Evolutionary conservation across 2,797 vertebrate species (phyloP).

Genomic region (Carapus acus): DNA sequence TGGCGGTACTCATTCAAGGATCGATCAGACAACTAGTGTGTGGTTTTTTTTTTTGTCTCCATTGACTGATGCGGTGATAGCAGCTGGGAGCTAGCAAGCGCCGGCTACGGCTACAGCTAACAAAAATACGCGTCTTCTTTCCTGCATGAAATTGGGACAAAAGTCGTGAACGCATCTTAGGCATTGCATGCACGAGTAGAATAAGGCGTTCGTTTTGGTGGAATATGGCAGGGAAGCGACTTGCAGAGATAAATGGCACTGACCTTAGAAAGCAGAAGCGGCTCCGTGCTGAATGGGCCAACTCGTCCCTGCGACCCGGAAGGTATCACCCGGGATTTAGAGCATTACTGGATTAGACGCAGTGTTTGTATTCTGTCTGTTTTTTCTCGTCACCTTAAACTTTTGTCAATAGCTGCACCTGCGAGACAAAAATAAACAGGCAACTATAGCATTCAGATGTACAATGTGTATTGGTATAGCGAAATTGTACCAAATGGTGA

Average conservation of each 20-base stretch:
- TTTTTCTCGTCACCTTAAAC: too few species aligned
- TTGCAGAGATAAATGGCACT: constrained; percentile 38
- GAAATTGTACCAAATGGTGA: too few species aligned
- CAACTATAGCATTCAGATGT: too few species aligned
- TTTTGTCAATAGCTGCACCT: too few species aligned
- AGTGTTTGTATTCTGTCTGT: constrained; percentile 15
- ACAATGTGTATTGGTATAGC: too few species aligned
- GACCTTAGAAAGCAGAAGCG: constrained; percentile 60
- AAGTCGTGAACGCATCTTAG: neutral
- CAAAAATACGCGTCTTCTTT: neutral
- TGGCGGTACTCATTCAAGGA: neutral
- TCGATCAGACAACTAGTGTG: too few species aligned
- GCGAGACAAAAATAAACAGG: too few species aligned
- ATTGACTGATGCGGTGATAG: constrained; percentile 1
- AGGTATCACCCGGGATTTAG: constrained; percentile 25
- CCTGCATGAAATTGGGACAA: neutral
- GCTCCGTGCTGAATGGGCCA: constrained; percentile 45
- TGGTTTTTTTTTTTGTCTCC: constrained; percentile 39
- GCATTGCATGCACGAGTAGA: neutral
- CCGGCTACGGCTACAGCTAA: constrained; percentile 38
- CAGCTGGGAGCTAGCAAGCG: constrained; percentile 36
- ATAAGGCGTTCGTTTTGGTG: constrained; percentile 13
- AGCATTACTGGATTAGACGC: constrained; percentile 33
- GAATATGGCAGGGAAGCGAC: constrained; percentile 11
- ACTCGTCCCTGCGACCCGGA: constrained; percentile 60